Evolutionary conservation across 2,888 invertebrate genomes (phyloP), one percentile per base, ranked within the genome.

Genomic region (Cerastis leucographa): DNA sequence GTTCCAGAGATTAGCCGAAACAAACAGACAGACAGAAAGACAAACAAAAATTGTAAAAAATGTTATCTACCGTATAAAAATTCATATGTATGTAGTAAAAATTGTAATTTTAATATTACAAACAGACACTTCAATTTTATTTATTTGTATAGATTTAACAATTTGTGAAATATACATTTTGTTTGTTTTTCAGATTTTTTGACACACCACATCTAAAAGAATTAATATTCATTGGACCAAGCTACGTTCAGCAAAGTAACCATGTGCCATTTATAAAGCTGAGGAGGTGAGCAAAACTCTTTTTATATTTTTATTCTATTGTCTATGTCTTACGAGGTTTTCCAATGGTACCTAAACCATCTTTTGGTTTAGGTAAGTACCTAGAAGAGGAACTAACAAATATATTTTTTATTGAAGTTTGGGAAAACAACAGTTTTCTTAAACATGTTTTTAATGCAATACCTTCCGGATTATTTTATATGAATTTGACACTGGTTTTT

Each of bases 211-310:
- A 92, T 71, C 90, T 97, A 71, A 87, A 90, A 80, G 95, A 95
- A 86, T 71, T 96, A 69, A 86, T 93, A 80, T 95, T 96, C 89
- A 89, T 95, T 65, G 96, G 95, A 69, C 94, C 95, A 83, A 91
- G 88, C 61, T 95, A 94, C 85, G 69, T 92, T 29, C 89, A 91
- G 66, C 90, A 91, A 74, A 90, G 89, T 71, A 85, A 87, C 54
- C 80, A 86, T 56, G 75, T 90, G 74, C 90, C 92, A 75, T 89
- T 90, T 74, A 88, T 92, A 78, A 93, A 94, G 87, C 83, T 96
- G 80, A 94, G 92, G 83, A 93, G 95, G 96, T 96, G 2, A 89
- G 89, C 81, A 61, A 56, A 29, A 22, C 40, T n/a, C 19, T 22
- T 0, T 35, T 56, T 29, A 17, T 35, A 72, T 25, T 56, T 25